These are phyloP conservation scores for Chrysogorgia sp. DNA, from an alignment of 92 coral and sea anemone genomes.

Conservation along the genomic window DNA sequence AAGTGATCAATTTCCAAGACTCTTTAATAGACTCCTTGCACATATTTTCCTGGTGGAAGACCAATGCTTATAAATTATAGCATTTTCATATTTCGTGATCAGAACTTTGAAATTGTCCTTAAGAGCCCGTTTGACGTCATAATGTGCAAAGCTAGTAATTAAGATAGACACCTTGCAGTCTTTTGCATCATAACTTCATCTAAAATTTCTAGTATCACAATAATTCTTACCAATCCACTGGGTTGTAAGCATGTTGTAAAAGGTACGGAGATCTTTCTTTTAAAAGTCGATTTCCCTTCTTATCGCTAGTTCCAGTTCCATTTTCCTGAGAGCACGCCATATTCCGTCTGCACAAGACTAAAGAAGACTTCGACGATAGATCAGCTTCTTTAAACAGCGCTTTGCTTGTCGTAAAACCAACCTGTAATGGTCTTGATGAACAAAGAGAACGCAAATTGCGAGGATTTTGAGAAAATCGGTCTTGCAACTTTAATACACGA, in stretches of 20 bases:
- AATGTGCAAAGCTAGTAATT: no score
- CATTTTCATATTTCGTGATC: no score
- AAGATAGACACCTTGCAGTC: no score
- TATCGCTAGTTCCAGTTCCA: background rate
- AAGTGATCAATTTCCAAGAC: no score
- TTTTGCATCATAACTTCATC: no score
- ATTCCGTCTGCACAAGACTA: background rate
- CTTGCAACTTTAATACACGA: no score
- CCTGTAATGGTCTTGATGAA: background rate
- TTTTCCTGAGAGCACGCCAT: background rate
- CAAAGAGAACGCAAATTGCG: background rate
- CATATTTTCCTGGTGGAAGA: no score
- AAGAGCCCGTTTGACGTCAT: no score
- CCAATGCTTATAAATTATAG: no score
- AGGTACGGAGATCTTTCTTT: slow-evolving; percentile 94
- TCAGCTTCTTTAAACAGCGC: background rate
- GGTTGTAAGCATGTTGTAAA: slow-evolving; percentile 91
- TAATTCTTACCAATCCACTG: slow-evolving; percentile 87
- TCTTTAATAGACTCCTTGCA: no score
- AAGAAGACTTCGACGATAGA: background rate
- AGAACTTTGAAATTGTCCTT: no score
- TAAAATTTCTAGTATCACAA: background rate
- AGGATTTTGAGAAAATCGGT: background rate
- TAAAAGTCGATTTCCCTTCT: slow-evolving; percentile 66
- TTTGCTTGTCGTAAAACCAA: background rate